Evolutionary conservation across 2,888 invertebrate species (phyloP), one percentile per base, ranked within the genome.

Genomic region (Xanthia togata): DNA sequence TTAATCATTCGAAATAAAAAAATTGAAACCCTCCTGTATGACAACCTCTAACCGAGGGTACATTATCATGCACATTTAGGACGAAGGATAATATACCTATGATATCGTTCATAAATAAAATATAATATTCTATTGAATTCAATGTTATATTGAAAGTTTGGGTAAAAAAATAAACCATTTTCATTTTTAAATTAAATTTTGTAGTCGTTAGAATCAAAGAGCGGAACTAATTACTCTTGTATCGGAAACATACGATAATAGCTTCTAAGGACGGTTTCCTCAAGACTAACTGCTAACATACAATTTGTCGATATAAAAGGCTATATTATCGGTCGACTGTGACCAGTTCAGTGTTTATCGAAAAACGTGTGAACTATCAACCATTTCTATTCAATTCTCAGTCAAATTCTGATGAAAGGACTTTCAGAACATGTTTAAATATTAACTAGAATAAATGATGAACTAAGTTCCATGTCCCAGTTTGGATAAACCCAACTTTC

Each of bases 1-100:
- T 96, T 95, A 95, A 96, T 96, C 96, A 96, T 96, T 89, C 90
- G 76, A 90, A 81, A 92, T 93, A 92, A 92, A 90, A 90, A 88
- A 83, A 86, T 91, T 89, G 88, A 92, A 88, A 88, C 90, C 87
- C 85, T 78, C 83, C 82, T 79, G 85, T 85, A 89, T 88, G 89
- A 87, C 87, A 87, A 83, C 83, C 80, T 84, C 85, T 84, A 84
- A 86, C 85, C 85, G 73, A 77, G 79, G 76, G 85, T 83, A 82
- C 74, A 84, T 86, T 84, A 82, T 81, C 76, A 84, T 84, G 80
- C 71, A 82, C 77, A 81, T 85, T 86, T 75, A 78, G 76, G 73
- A 72, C 60, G 67, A 73, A 69, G 62, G 62, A 85, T 82, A 76
- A 81, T 81, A 75, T 23, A 77, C 72, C 78, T 73, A 62, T 41